Base-by-base conservation (phyloP, 2,113 vertebrate genomes). In the Neodontobutis hainanensis region DNA sequence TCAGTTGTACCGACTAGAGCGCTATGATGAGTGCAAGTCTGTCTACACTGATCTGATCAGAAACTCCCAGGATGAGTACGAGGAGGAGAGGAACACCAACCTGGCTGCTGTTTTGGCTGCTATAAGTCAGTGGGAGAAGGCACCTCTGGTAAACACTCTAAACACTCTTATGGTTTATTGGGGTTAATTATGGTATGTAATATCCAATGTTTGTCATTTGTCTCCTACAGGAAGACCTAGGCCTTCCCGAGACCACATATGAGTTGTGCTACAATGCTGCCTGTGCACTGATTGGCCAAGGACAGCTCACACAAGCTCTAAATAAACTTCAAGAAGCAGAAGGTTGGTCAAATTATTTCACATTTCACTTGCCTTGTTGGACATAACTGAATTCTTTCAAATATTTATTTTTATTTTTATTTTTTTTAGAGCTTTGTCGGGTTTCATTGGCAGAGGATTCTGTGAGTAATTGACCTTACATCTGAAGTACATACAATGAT, bases 11-110 rank as follows among this genome's bases (percentile, higher is more conserved):
- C 94, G 96, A 61, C 81, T 98, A 78, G 97, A 99, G 83, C 94
- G 94, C 48, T 99, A 98, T 0, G 89, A 94, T 0, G 96, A 99
- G 10, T 99, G 97, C 81, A 91, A 93, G 80, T 88, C 92, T 0
- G 95, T 97, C 0, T 99, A 99, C 86, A 94, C 94, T 10, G 96
- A 99, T 73, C 94, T 99, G 15, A 98, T 99, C 87, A 93, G 96
- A 63, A 99, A 99, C 83, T 99, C 97, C 19, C 96, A 98, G 90
- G 97, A 99, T 68, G 97, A 99, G 65, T 99, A 99, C 27, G 97
- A 99, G 72, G 97, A 99, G 72, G 97, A 99, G 86, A 94, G 97
- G 58, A 98, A 97, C 89, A 99, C 97, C 55, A 99, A 99, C 84
- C 92, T 99, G 38, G 94, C 96, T 34, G 97, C 97, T 16, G 97